phyloP scores from a whole-genome alignment of 2,888 invertebrate genomes.

The Lasioglossum villosulum region DNA sequence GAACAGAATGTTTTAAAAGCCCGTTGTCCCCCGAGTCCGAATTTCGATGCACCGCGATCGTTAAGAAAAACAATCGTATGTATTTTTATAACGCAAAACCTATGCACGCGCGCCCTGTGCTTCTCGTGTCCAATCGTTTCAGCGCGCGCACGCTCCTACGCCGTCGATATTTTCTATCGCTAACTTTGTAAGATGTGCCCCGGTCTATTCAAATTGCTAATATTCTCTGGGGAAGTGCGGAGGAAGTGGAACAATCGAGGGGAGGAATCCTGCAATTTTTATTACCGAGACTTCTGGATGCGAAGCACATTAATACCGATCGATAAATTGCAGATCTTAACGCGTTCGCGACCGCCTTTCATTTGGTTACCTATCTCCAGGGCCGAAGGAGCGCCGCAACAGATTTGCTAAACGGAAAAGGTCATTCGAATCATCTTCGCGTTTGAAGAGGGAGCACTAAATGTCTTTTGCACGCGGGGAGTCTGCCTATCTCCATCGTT shows the following conservation, averaged over 20 bases:
- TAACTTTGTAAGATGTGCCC: conserved; percentile 39
- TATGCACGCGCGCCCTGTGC: conserved; percentile 30
- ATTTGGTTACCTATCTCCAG: background rate
- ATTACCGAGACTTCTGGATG: background rate
- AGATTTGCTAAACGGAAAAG: too few species aligned
- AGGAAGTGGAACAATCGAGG: background rate
- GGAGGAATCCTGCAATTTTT: background rate
- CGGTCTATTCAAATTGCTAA: conserved; percentile 24
- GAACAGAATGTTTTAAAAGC: background rate
- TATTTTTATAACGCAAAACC: conserved; percentile 60
- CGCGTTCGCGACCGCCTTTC: background rate
- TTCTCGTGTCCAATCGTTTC: conserved; percentile 17
- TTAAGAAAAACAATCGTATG: conserved; percentile 49
- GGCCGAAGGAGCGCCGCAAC: too few species aligned
- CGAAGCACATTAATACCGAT: background rate
- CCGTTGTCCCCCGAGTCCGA: conserved; percentile 22
- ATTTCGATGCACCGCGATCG: conserved; percentile 9
- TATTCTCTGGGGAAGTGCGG: background rate
- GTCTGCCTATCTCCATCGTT: background rate
- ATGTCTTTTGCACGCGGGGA: too few species aligned
- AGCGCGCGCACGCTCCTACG: conserved; percentile 60
- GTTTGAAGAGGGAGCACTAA: too few species aligned
- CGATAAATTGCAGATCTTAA: too few species aligned
- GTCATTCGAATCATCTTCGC: too few species aligned
- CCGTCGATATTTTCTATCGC: conserved; percentile 59